These are phyloP conservation scores for Diphyllodes magnificus DNA, from an alignment of 2,113 vertebrate species.

Conservation along the genomic window DNA sequence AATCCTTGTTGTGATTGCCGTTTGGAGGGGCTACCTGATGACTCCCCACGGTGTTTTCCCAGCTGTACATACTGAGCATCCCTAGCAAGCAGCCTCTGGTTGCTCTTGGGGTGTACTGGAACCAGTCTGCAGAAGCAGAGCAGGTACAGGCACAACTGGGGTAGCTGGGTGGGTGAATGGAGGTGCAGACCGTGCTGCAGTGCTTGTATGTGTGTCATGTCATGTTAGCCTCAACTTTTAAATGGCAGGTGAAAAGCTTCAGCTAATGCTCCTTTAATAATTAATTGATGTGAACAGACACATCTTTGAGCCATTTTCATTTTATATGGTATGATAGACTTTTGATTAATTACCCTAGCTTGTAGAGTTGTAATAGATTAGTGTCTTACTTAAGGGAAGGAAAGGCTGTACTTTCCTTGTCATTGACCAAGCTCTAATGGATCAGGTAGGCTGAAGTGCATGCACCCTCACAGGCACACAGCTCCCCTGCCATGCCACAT, in stretches of 20 bases:
- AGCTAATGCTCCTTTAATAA: slow-evolving; percentile 63
- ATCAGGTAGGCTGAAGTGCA: not conserved
- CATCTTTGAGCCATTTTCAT: slow-evolving; percentile 60
- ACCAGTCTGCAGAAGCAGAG: not conserved
- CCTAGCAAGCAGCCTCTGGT: not conserved
- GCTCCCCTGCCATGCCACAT: not conserved
- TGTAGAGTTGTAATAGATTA: slow-evolving; percentile 51
- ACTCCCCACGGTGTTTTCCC: not conserved
- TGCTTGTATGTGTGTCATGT: not conserved
- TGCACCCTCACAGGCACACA: not conserved
- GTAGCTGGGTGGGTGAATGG: not conserved
- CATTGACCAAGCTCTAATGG: slow-evolving; percentile 37
- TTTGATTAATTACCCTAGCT: slow-evolving; percentile 63
- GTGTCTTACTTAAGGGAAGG: slow-evolving; percentile 24
- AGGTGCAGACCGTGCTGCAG: not conserved
- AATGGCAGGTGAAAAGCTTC: slow-evolving; percentile 55
- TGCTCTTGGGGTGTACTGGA: not conserved
- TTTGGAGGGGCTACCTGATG: not conserved
- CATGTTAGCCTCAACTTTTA: slow-evolving; percentile 9
- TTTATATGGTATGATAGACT: slow-evolving; percentile 56
- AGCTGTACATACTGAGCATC: not conserved
- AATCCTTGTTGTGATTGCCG: not conserved
- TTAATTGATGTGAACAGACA: slow-evolving; percentile 56
- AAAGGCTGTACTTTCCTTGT: slow-evolving; percentile 43
- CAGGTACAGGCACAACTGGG: not conserved